These are phyloP conservation scores for Poeciliopsis prolifica DNA, from an alignment of 2,113 vertebrate genomes.

Conservation along the genomic window DNA sequence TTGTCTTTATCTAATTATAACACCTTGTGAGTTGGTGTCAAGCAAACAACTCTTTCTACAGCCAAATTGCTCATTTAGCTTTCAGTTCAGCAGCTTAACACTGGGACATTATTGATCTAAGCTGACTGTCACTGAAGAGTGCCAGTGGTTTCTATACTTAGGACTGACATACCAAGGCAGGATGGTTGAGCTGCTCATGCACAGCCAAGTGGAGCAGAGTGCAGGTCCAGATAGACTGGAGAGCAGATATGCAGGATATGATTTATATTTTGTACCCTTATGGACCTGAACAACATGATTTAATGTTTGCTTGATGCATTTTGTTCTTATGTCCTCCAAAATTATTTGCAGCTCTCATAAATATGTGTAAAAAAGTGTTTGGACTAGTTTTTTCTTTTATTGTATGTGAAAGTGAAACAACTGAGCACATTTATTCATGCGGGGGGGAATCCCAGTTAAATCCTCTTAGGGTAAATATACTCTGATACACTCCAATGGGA, in stretches of 20 bases:
- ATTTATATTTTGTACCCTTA: not conserved
- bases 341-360: not conserved
- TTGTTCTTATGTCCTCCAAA: not conserved
- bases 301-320: not conserved
- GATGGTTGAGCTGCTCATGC: conserved; percentile 7
- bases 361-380: not conserved
- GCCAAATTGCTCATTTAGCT: not conserved
- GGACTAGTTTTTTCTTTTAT: not conserved
- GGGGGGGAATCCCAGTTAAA: too few relatives aligned
- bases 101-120: conserved; percentile 16
- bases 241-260: not conserved
- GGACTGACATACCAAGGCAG: conserved; percentile 7
- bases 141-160: conserved; percentile 57
- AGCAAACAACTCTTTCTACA: not conserved
- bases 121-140: not conserved
- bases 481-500: too few relatives aligned
- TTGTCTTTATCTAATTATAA: too few relatives aligned
- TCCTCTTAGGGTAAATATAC: too few relatives aligned
- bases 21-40: too few relatives aligned
- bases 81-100: not conserved
- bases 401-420: too few relatives aligned
- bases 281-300: not conserved
- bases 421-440: too few relatives aligned
- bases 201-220: conserved; percentile 42
- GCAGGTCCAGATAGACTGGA: not conserved